A percentile compares a stretch with the other conserved stretches of the same genome.
phyloP scores from a whole-genome alignment of 1,140 invertebrate genomes.

The Leptopilina boulardi region DNA sequence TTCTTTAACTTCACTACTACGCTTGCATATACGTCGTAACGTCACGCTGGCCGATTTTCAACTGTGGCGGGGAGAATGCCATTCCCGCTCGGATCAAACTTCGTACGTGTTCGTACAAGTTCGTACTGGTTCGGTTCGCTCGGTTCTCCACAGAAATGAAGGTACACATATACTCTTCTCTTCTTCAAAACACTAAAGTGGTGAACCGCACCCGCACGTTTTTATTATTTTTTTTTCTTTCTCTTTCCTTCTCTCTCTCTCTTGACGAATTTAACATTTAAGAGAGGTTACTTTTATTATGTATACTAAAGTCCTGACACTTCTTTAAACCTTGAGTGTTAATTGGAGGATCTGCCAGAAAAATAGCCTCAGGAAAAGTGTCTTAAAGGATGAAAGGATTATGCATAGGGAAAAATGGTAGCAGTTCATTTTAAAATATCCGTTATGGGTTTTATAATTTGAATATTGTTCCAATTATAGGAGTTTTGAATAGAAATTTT shows the following conservation, averaged over 20 bases:
- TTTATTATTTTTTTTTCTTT: conserved; percentile 38
- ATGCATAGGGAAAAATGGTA: not conserved
- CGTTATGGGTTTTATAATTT: not conserved
- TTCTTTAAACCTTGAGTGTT: not conserved
- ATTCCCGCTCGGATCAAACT: conserved; percentile 58
- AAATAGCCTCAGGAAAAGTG: conserved; percentile 36
- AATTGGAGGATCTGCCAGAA: conserved; percentile 16
- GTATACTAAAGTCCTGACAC: not conserved
- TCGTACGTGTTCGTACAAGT: conserved; percentile 56
- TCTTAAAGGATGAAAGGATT: not conserved
- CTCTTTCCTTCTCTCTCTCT: too few species aligned
- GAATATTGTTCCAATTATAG: not conserved
- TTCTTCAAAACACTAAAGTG: conserved; percentile 54
- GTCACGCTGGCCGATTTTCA: conserved; percentile 72
- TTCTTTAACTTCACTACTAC: conserved; percentile 44
- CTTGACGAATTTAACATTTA: conserved; percentile 19
- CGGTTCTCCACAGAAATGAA: conserved; percentile 21
- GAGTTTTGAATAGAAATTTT: too few species aligned
- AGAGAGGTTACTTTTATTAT: not conserved
- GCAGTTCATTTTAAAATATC: not conserved
- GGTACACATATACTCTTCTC: conserved; percentile 14
- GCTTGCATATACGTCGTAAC: conserved; percentile 57
- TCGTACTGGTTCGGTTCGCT: conserved; percentile 48
- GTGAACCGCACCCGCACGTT: conserved; percentile 52
- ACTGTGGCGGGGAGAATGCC: conserved; percentile 69